A percentile compares a stretch with the other conserved stretches of the same genome.
These are phyloP conservation scores for Smutsia temminckii DNA, from an alignment of 2,797 vertebrate genomes.

Conservation along the genomic window DNA sequence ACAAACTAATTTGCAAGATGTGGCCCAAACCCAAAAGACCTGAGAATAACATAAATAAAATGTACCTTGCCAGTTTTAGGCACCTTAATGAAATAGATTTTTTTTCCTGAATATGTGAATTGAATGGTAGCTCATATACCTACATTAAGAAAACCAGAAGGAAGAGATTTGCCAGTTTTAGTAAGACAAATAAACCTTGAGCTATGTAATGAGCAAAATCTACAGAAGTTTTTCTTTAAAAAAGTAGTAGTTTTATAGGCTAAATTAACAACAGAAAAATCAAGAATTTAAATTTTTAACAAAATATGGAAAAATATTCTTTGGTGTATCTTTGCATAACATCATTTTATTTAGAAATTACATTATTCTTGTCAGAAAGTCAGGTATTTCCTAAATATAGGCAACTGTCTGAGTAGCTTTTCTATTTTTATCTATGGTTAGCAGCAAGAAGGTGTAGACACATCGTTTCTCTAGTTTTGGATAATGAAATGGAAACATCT, in stretches of 20 bases:
- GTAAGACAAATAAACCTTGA: constrained; percentile 48
- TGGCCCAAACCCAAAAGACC: constrained; percentile 22
- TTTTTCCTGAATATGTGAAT: constrained; percentile 59
- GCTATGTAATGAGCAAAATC: constrained; percentile 53
- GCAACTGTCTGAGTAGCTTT: neutral
- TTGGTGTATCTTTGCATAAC: neutral
- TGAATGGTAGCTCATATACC: constrained; percentile 48
- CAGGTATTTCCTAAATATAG: constrained; percentile 1
- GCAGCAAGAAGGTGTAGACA: neutral
- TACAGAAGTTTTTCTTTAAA: constrained; percentile 41
- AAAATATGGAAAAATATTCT: neutral
- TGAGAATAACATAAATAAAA: constrained; percentile 56
- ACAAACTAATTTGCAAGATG: constrained; percentile 27
- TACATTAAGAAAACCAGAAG: constrained; percentile 20
- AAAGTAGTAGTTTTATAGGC: neutral
- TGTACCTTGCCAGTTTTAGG: constrained; percentile 43
- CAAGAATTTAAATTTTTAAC: constrained; percentile 35
- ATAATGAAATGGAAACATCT: neutral
- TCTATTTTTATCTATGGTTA: neutral
- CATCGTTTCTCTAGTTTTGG: neutral
- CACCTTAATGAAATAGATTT: constrained; percentile 18
- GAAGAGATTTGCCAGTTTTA: constrained; percentile 61
- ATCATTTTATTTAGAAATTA: constrained; percentile 1
- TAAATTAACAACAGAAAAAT: neutral
- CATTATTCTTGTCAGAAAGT: neutral